These are phyloP conservation scores for Pseudoatta argentina DNA, from an alignment of 1,140 invertebrate species.

Conservation along the genomic window DNA sequence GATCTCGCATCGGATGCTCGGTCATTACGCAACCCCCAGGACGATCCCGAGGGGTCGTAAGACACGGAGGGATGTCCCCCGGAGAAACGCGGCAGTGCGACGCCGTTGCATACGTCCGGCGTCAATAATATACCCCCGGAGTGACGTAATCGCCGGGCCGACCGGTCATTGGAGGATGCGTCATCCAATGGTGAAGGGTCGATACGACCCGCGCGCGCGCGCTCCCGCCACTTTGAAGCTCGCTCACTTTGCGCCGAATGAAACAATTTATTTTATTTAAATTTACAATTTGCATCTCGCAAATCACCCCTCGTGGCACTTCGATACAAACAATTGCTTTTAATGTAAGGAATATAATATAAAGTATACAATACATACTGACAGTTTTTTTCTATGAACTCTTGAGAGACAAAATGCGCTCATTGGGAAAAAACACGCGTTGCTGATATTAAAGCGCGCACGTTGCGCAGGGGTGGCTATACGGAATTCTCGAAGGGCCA, in stretches of 20 bases:
- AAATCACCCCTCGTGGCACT: neutral
- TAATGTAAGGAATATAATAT: too few species aligned
- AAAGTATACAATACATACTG: neutral
- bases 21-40: conserved; percentile 47
- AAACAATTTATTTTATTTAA: neutral
- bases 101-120: conserved; percentile 77
- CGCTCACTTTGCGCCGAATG: conserved; percentile 9
- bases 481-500: conserved; percentile 49
- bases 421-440: conserved; percentile 52
- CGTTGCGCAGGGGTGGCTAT: conserved; percentile 58
- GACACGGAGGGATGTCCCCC: conserved; percentile 50
- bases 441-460: conserved; percentile 60
- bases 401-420: neutral
- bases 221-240: conserved; percentile 46
- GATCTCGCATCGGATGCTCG: neutral
- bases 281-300: neutral
- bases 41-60: neutral
- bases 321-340: neutral
- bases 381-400: neutral
- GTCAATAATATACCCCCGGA: conserved; percentile 82
- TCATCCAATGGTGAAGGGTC: conserved; percentile 83
- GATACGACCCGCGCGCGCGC: conserved; percentile 74
- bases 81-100: conserved; percentile 68
- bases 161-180: conserved; percentile 84
- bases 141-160: conserved; percentile 83